Evolutionary conservation across 2,797 vertebrate genomes (phyloP).

Genomic region (Pipistrellus pygmaeus): DNA sequence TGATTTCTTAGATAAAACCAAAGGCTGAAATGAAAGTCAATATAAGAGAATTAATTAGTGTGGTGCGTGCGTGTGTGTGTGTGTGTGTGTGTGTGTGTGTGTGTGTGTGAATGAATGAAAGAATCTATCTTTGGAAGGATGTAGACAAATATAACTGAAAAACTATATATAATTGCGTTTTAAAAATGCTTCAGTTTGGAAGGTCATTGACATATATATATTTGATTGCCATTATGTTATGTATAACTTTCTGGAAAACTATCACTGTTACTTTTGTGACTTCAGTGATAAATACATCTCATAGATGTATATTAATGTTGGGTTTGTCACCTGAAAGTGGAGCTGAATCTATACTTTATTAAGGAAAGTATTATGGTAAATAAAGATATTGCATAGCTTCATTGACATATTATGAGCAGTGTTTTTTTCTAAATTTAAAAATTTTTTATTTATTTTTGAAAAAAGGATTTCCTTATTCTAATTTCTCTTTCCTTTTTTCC

Average conservation of each 20-base stretch:
- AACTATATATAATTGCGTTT: not conserved
- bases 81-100: not conserved
- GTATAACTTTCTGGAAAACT: not conserved
- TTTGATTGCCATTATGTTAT: not conserved
- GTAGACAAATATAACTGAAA: not conserved
- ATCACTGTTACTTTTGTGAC: not conserved
- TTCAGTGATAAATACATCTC: not conserved
- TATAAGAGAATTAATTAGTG: not conserved
- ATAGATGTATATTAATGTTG: not conserved
- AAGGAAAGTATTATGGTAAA: not conserved
- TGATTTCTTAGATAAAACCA: slow-evolving; percentile 42
- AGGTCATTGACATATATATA: not conserved
- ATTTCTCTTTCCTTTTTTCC: too few species aligned
- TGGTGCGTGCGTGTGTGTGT: not conserved
- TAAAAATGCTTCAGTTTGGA: slow-evolving; percentile 43
- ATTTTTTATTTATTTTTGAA: not conserved
- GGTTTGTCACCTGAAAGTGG: not conserved
- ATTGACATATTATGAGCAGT: not conserved
- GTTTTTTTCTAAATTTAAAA: not conserved
- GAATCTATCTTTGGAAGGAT: slow-evolving; percentile 27
- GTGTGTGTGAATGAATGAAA: not conserved
- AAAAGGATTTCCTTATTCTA: too few species aligned
- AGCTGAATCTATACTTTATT: not conserved
- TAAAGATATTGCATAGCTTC: not conserved
- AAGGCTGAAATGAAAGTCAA: not conserved